A percentile compares a stretch with the other conserved stretches of the same genome.
phyloP scores from a whole-genome alignment of 2,888 invertebrate genomes.

The Cryptocheilus praepositus region DNA sequence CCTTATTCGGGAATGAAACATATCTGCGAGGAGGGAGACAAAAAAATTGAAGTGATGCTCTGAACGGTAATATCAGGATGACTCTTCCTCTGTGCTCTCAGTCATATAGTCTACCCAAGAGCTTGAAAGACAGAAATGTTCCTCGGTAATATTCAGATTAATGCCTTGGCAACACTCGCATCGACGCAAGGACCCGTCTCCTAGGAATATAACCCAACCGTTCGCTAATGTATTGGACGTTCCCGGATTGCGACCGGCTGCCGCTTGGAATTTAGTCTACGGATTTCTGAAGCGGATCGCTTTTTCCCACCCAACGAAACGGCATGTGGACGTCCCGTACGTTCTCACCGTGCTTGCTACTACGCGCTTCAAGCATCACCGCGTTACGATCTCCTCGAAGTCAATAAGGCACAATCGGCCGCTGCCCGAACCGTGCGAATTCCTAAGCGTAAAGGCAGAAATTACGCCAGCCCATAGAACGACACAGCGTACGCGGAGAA shows the following conservation, averaged over 20 bases:
- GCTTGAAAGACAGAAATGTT: constrained; percentile 20
- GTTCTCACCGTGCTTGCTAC: too few relatives aligned
- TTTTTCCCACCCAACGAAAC: background rate
- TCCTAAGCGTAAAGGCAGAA: too few relatives aligned
- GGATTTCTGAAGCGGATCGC: background rate
- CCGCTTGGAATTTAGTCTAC: background rate
- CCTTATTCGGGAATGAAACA: too few relatives aligned
- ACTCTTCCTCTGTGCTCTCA: background rate
- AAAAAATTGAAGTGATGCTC: background rate
- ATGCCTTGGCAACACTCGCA: constrained; percentile 39
- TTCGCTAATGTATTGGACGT: constrained; percentile 45
- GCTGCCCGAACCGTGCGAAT: too few relatives aligned
- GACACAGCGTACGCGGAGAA: too few relatives aligned
- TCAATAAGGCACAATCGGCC: too few relatives aligned
- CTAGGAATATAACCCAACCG: constrained; percentile 10
- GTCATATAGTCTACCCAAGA: constrained; percentile 20
- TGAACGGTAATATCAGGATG: constrained; percentile 10
- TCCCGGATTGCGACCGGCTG: constrained; percentile 6
- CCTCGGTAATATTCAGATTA: constrained; percentile 48
- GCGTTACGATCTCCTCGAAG: too few relatives aligned
- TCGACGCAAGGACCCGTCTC: constrained; percentile 25
- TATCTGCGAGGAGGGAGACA: too few relatives aligned
- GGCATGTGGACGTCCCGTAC: constrained; percentile 1
- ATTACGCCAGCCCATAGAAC: too few relatives aligned
- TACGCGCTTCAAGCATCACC: too few relatives aligned